Conservation (phyloP, 2,888 invertebrate species). For the Thalpophila matura region DNA sequence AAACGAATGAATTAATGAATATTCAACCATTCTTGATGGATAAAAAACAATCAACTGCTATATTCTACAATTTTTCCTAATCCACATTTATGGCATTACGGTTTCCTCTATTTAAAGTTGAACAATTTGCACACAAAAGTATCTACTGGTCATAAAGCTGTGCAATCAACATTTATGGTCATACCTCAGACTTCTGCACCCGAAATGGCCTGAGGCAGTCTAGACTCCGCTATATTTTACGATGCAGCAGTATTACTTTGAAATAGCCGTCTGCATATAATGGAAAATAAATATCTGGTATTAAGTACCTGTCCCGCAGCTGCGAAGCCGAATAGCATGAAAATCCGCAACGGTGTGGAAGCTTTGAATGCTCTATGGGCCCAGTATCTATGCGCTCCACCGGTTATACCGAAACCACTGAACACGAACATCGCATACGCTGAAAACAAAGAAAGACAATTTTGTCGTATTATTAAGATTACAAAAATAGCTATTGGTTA, state of each 20-base stretch:
- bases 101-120: slow-evolving; percentile 10
- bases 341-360: background rate
- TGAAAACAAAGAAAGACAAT: slow-evolving; percentile 9
- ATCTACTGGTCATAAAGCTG: background rate
- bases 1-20: background rate
- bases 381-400: slow-evolving; percentile 23
- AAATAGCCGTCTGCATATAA: slow-evolving; percentile 24
- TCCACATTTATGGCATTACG: background rate
- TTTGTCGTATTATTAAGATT: background rate
- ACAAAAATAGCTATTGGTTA: background rate
- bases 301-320: slow-evolving; percentile 37
- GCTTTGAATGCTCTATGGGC: slow-evolving; percentile 28
- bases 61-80: background rate
- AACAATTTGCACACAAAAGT: slow-evolving; percentile 25
- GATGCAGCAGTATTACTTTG: slow-evolving; percentile 27
- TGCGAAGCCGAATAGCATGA: slow-evolving; percentile 27
- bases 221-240: slow-evolving; percentile 47
- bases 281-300: background rate
- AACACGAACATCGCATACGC: background rate
- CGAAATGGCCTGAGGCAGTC: slow-evolving; percentile 38
- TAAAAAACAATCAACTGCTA: background rate
- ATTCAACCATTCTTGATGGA: background rate
- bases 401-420: slow-evolving; percentile 20
- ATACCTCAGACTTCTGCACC: slow-evolving; percentile 27
- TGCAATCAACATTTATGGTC: slow-evolving; percentile 36